Conservation (phyloP, 2,113 vertebrate species). For the Tyrannus savana region DNA sequence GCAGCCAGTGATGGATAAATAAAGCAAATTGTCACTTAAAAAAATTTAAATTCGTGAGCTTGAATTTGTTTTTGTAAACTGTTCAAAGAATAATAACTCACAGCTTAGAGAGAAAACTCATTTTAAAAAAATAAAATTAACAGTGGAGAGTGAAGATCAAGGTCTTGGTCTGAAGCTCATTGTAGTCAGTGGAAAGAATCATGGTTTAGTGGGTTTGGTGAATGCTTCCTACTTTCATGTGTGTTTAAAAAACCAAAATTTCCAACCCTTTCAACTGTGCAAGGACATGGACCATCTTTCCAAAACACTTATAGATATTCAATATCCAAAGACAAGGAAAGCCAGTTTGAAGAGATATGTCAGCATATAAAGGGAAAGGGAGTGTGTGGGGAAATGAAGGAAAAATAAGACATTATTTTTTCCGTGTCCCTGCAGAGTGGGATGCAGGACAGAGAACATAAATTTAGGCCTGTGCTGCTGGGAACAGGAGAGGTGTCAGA, state of each 20-base stretch:
- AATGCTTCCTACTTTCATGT: background rate
- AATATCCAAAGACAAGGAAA: background rate
- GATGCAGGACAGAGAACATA: constrained; percentile 68
- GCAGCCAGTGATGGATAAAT: background rate
- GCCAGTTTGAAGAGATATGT: constrained; percentile 23
- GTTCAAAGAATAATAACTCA: background rate
- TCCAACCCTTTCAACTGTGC: background rate
- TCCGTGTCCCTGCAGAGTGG: constrained; percentile 54
- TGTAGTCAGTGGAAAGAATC: background rate
- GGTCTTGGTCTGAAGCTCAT: background rate
- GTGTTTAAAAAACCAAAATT: background rate
- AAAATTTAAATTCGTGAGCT: background rate
- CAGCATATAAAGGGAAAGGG: background rate
- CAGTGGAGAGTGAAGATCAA: rapidly evolving
- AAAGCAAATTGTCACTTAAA: background rate
- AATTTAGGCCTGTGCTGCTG: constrained; percentile 64
- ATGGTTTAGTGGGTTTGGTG: background rate
- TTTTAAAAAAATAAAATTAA: background rate
- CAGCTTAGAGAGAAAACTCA: background rate
- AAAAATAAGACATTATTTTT: constrained; percentile 61
- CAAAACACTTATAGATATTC: background rate
- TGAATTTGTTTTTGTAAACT: background rate
- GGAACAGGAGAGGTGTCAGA: constrained; percentile 77
- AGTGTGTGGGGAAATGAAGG: background rate
- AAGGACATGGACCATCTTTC: background rate